These are phyloP conservation scores for Gobius niger DNA, from an alignment of 2,113 vertebrate genomes.

Conservation along the genomic window DNA sequence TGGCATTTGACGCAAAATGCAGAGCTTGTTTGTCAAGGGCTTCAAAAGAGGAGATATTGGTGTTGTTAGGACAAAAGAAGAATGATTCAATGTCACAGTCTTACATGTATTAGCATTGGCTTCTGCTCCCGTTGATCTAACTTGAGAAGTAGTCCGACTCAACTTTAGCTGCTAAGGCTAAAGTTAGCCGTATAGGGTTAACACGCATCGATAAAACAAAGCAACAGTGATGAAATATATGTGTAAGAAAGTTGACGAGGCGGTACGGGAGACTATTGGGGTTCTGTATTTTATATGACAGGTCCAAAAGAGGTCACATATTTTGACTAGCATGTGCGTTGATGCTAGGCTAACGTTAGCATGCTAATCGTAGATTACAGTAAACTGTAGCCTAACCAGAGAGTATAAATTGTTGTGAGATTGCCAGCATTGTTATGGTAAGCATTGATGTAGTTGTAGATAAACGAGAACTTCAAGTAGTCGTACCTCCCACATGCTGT, in stretches of 20 bases:
- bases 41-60: not conserved
- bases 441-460: too few relatives aligned
- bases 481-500: not conserved
- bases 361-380: conserved; percentile 38
- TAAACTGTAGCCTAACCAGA: conserved; percentile 13
- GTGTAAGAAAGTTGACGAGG: accelerated
- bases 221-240: not conserved
- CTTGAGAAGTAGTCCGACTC: conserved; percentile 45
- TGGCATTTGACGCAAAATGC: not conserved
- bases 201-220: conserved; percentile 12
- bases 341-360: conserved; percentile 53
- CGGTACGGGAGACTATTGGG: not conserved
- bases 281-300: not conserved
- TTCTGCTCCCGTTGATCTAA: conserved; percentile 38
- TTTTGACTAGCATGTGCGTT: conserved; percentile 10
- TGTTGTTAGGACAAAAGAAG: conserved; percentile 24
- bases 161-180: conserved; percentile 39
- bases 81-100: conserved; percentile 6
- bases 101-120: conserved; percentile 38
- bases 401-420: not conserved
- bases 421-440: not conserved
- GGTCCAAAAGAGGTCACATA: conserved; percentile 2
- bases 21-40: not conserved
- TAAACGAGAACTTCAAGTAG: not conserved
- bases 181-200: conserved; percentile 18